Evolutionary conservation across 2,797 vertebrate species (phyloP).

Genomic region (Hypotaenidia philippensis): DNA sequence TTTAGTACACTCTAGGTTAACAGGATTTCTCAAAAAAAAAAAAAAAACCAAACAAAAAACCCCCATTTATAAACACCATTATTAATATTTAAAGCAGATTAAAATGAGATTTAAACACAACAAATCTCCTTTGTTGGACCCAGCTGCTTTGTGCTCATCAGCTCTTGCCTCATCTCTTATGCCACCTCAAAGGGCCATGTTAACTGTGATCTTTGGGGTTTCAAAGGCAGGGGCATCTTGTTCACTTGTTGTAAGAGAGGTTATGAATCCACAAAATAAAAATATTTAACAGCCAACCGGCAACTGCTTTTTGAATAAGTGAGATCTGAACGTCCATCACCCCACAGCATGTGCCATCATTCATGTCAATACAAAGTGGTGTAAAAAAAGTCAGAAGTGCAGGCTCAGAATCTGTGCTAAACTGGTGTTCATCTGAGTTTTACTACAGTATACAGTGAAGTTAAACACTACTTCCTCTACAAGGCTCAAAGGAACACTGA

Average conservation of each 20-base stretch:
- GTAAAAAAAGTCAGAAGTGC: background rate
- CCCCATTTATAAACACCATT: background rate
- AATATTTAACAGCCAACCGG: conserved; percentile 4
- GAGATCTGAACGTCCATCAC: conserved; percentile 43
- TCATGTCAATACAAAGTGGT: background rate
- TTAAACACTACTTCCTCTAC: background rate
- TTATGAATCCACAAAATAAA: conserved; percentile 31
- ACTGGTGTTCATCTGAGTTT: background rate
- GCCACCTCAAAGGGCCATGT: background rate
- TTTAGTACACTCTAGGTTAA: background rate
- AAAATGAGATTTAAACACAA: background rate
- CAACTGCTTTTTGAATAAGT: background rate
- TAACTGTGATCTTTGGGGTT: background rate
- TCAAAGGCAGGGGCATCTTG: background rate
- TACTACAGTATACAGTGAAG: background rate
- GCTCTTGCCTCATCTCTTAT: background rate
- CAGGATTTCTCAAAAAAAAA: background rate
- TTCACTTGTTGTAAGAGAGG: background rate
- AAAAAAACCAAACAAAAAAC: background rate
- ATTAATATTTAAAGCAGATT: background rate
- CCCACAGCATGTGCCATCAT: background rate
- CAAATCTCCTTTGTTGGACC: background rate
- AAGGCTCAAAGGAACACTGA: background rate
- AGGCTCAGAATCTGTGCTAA: background rate
- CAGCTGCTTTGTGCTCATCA: background rate